phyloP scores from a whole-genome alignment of 2,888 invertebrate genomes.

The Noctua janthe region DNA sequence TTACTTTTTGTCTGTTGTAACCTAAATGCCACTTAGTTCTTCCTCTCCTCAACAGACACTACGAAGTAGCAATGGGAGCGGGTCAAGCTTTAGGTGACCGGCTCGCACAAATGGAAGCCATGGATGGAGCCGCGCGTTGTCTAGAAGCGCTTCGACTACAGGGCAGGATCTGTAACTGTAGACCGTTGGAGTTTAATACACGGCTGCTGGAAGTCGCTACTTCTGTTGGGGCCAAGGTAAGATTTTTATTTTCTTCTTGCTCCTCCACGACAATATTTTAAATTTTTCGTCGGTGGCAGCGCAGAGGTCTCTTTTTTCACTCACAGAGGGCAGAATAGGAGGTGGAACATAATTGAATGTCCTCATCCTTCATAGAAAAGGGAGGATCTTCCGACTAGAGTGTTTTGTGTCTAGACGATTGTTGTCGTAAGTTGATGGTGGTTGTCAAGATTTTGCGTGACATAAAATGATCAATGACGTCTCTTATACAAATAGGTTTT shows the following conservation, averaged over 20 bases:
- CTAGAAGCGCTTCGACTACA: conserved; percentile 94
- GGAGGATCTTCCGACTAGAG: too few species aligned
- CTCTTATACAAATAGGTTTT: too few species aligned
- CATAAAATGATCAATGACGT: too few species aligned
- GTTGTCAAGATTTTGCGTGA: too few species aligned
- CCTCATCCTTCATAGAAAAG: neutral
- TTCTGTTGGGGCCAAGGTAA: conserved; percentile 96
- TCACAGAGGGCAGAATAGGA: neutral
- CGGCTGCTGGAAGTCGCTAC: conserved; percentile 95
- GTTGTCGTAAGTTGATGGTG: too few species aligned
- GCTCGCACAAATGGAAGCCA: conserved; percentile 96
- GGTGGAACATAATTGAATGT: neutral
- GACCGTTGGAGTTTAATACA: conserved; percentile 96
- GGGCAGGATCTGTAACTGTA: conserved; percentile 96
- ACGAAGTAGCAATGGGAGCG: conserved; percentile 96
- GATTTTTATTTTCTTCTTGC: neutral
- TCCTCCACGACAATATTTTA: neutral
- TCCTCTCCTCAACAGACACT: conserved; percentile 91
- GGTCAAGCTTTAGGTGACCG: conserved; percentile 95
- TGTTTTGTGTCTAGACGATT: too few species aligned
- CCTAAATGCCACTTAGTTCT: neutral
- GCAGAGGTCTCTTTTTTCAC: neutral
- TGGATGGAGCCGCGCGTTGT: conserved; percentile 96
- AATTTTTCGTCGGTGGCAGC: neutral
- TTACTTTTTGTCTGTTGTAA: neutral